A percentile compares a stretch with the other conserved stretches of the same genome.
Evolutionary conservation across 2,113 vertebrate species (phyloP).

Genomic region (Lasiurus cinereus): DNA sequence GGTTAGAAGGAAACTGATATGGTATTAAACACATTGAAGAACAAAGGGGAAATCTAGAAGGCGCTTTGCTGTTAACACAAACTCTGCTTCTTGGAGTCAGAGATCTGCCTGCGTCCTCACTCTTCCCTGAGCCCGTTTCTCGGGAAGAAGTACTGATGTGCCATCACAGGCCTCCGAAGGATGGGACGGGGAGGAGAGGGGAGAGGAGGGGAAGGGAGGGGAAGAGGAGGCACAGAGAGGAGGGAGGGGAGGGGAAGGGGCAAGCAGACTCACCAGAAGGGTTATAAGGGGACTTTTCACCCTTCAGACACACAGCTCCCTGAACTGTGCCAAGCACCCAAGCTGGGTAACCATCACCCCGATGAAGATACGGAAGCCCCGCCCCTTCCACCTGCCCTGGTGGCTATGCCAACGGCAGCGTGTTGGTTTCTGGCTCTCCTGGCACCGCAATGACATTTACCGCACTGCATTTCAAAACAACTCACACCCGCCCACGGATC

Average conservation of each 20-base stretch:
- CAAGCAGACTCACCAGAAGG: not conserved
- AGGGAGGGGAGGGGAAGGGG: rapidly evolving
- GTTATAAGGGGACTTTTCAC: not conserved
- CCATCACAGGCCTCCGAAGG: rapidly evolving
- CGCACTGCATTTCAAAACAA: not conserved
- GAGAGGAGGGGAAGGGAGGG: not conserved
- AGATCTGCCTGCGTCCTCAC: not conserved
- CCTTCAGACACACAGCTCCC: not conserved
- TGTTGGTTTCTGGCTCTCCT: not conserved
- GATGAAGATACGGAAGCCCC: not conserved
- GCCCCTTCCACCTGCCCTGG: too few relatives aligned
- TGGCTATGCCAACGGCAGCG: not conserved
- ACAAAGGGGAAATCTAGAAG: not conserved
- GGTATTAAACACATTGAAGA: not conserved
- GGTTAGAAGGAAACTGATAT: not conserved
- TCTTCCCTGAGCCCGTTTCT: not conserved
- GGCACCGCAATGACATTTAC: not conserved
- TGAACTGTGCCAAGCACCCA: not conserved
- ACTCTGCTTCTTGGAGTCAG: not conserved
- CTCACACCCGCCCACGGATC: not conserved
- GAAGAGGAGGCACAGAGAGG: too few relatives aligned
- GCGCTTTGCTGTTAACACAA: not conserved
- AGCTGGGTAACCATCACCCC: not conserved
- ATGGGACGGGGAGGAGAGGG: not conserved
- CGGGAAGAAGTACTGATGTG: not conserved